Evolutionary conservation across 2,797 vertebrate genomes (phyloP), one percentile per base, ranked within the genome.

Genomic region (Hippopotamyrus pictus): DNA sequence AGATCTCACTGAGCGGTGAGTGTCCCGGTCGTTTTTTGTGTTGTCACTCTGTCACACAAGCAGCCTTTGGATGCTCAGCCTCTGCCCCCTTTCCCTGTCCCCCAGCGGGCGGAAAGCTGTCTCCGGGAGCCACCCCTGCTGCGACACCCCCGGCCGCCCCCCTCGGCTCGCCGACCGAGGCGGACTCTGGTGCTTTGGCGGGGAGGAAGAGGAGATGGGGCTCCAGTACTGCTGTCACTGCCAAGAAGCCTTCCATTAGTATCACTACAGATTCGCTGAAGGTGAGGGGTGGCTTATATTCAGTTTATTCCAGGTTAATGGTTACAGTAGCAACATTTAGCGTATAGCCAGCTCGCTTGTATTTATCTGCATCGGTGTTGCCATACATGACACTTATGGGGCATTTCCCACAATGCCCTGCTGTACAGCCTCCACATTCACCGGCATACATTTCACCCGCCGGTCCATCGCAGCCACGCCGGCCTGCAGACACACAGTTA

Each of bases 211-310:
- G 97, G 92, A 96, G 97, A 89, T 98, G 97, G 97, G 97, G 97
- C 82, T 96, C 97, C 91, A 98, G 97, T 93, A 97, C 97, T 0
- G 96, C 96, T 0, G 94, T 97, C 82, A 97, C 97, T 33, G 95
- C 97, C 93, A 98, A 98, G 95, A 98, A 98, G 90, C 97, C 97
- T 12, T 98, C 97, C 84, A 97, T 98, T 94, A 98, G 97, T 93
- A 97, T 98, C 95, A 98, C 97, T 92, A 98, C 97, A 3, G 97
- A 98, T 29, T 98, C 97, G 0, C 95, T 98, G 51, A 98, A 98
- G 97, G 97, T 98, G 83, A 5, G 51, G 29, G 25, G 19, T 1
- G 8, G 41, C 41, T 22, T 46, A 46, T 41, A 44, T 25, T 11
- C 9, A 29, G 25, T 65, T 65, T 65, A 29, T 29, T 65, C 62